Evolutionary conservation across 2,888 invertebrate species (phyloP), one percentile per base, ranked within the genome.

Genomic region (Volucella inanis): DNA sequence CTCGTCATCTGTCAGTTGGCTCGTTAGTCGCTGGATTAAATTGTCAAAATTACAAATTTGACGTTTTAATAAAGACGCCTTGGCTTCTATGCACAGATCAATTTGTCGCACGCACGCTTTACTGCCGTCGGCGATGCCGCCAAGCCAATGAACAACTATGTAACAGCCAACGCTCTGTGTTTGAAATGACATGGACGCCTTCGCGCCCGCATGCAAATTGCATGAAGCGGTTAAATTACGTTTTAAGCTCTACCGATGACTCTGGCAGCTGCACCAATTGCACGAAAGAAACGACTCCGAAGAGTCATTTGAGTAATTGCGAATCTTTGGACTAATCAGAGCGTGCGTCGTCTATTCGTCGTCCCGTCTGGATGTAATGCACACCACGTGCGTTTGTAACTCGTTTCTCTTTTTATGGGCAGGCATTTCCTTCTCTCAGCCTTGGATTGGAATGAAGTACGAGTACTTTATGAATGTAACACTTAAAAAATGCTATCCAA

Each of bases 11-110:
- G 80, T 76, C 84, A 54, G 47, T 41, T 45, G n/a, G 31, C 70
- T 54, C 61, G 71, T 80, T 70, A 70, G 62, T 55, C n/a, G 15
- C 31, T 38, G 72, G 61, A 85, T 85, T 81, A 85, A 81, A 70
- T 54, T 81, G 85, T 85, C 85, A 85, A 85, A 84, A 85, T 62
- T 76, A 67, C 31, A 71, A 85, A 85, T 72, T 68, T 81, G 81
- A 85, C 81, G 41, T 85, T 67, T 81, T 81, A 85, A 85, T 85
- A 77, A 77, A 77, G 81, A 76, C 81, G 76, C 41, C 52, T 57
- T 15, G 54, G 52, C 52, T 81, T 62, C 65, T 64, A 43, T 75
- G 76, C 43, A 47, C 45, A 8, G 54, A 72, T 67, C 80, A 71
- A 85, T 85, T 85, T 85, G 71, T 80, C 76, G 67, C 84, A 85